Evolutionary conservation across 2,888 invertebrate genomes (phyloP).

Genomic region (Nesidiocoris tenuis): DNA sequence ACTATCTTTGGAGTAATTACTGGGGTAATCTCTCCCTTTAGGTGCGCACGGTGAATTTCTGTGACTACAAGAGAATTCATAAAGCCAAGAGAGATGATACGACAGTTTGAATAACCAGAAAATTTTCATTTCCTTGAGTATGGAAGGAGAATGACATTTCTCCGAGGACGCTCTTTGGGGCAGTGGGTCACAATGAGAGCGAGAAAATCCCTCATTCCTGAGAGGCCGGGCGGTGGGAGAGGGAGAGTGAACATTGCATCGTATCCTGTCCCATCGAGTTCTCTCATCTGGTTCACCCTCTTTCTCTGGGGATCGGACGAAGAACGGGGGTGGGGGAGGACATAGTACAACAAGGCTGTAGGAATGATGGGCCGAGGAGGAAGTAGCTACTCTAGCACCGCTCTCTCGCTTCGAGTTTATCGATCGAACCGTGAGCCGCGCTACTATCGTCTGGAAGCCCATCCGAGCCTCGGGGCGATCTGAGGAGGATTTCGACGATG

Average conservation of each 20-base stretch:
- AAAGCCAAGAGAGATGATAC: too few relatives aligned
- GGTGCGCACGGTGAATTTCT: too few relatives aligned
- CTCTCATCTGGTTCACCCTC: neutral
- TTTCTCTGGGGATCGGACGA: neutral
- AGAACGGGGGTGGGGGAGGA: neutral
- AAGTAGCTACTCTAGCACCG: neutral
- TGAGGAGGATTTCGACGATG: neutral
- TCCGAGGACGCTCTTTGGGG: too few relatives aligned
- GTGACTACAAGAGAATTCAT: too few relatives aligned
- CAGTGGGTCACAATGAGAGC: too few relatives aligned
- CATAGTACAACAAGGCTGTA: neutral
- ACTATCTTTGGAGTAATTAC: too few relatives aligned
- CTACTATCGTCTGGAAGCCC: neutral
- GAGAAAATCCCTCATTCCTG: too few relatives aligned
- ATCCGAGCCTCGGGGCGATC: neutral
- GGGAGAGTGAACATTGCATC: neutral
- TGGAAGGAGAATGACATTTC: too few relatives aligned
- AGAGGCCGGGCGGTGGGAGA: neutral
- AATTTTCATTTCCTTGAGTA: too few relatives aligned
- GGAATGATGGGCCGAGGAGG: neutral
- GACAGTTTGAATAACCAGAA: too few relatives aligned
- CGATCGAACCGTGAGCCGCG: neutral
- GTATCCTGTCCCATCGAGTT: neutral
- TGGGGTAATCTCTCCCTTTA: too few relatives aligned
- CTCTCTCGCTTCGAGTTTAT: neutral